These are phyloP conservation scores for Oxyteleia sp. DNA, from an alignment of 2,888 invertebrate genomes.

Conservation along the genomic window DNA sequence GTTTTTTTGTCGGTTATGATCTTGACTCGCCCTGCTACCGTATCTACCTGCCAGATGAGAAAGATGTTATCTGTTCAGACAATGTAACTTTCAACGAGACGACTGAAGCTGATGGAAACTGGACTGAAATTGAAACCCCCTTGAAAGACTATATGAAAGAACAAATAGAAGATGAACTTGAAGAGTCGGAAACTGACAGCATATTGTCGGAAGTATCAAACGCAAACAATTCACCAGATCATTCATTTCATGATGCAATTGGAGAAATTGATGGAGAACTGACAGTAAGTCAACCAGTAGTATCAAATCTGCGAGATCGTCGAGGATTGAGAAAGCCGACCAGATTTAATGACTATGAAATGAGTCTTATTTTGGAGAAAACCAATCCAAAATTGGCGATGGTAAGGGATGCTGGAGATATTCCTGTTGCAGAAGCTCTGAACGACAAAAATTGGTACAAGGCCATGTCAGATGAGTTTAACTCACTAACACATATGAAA, in stretches of 20 bases:
- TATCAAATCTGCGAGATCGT: constrained; percentile 69
- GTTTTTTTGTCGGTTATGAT: constrained; percentile 76
- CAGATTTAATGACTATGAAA: constrained; percentile 64
- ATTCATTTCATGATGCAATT: too few species aligned
- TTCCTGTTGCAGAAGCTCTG: constrained; percentile 70
- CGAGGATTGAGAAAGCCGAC: constrained; percentile 57
- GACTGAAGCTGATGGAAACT: constrained; percentile 11
- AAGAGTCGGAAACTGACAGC: neutral
- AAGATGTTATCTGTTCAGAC: constrained; percentile 68
- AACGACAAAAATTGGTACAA: neutral
- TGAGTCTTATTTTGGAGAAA: neutral
- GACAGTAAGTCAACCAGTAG: too few species aligned
- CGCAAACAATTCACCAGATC: neutral
- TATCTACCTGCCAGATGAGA: constrained; percentile 57
- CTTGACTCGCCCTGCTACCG: constrained; percentile 71
- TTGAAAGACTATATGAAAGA: constrained; percentile 33
- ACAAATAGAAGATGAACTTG: neutral
- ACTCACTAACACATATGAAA: constrained; percentile 72
- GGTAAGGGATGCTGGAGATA: constrained; percentile 73
- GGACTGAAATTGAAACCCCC: neutral
- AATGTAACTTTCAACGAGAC: constrained; percentile 70
- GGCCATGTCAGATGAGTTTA: constrained; percentile 60
- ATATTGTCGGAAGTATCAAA: neutral
- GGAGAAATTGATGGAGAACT: too few species aligned
- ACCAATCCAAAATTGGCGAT: constrained; percentile 29